These are phyloP conservation scores for Bombylius discolor DNA, from an alignment of 2,888 invertebrate genomes.

Conservation along the genomic window DNA sequence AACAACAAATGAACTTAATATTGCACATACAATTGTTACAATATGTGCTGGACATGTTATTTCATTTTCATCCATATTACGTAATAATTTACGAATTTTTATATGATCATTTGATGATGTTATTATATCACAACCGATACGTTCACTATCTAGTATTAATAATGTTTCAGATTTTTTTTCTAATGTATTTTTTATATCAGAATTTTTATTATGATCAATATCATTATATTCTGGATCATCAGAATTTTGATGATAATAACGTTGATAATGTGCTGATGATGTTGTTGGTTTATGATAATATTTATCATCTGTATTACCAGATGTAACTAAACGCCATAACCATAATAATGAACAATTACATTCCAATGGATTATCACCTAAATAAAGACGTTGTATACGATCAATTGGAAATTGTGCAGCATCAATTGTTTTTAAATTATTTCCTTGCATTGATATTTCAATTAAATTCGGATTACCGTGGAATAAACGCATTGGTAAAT, in stretches of 20 bases:
- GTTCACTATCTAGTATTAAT: slow-evolving; percentile 30
- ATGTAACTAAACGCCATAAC: slow-evolving; percentile 58
- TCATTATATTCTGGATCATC: slow-evolving; percentile 1
- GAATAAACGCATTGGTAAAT: slow-evolving; percentile 68
- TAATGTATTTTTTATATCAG: not conserved
- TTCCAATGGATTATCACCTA: slow-evolving; percentile 70
- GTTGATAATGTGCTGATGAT: not conserved
- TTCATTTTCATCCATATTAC: slow-evolving; percentile 33
- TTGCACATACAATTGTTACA: slow-evolving; percentile 36
- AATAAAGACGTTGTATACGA: slow-evolving; percentile 55
- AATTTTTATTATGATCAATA: not conserved
- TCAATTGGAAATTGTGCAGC: slow-evolving; percentile 74
- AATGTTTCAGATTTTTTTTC: not conserved
- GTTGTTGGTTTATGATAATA: not conserved
- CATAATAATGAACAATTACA: slow-evolving; percentile 81
- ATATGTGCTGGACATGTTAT: slow-evolving; percentile 37
- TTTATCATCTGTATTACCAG: slow-evolving; percentile 29
- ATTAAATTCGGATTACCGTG: slow-evolving; percentile 69
- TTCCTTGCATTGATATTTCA: slow-evolving; percentile 62
- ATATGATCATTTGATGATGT: slow-evolving; percentile 21
- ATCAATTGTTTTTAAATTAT: slow-evolving; percentile 60
- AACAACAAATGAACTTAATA: slow-evolving; percentile 32
- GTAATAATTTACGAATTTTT: slow-evolving; percentile 26
- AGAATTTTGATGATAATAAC: not conserved
- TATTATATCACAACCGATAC: slow-evolving; percentile 34